Evolutionary conservation across 2,888 invertebrate genomes (phyloP), one percentile per base, ranked within the genome.

Genomic region (Tanypteryx hageni): DNA sequence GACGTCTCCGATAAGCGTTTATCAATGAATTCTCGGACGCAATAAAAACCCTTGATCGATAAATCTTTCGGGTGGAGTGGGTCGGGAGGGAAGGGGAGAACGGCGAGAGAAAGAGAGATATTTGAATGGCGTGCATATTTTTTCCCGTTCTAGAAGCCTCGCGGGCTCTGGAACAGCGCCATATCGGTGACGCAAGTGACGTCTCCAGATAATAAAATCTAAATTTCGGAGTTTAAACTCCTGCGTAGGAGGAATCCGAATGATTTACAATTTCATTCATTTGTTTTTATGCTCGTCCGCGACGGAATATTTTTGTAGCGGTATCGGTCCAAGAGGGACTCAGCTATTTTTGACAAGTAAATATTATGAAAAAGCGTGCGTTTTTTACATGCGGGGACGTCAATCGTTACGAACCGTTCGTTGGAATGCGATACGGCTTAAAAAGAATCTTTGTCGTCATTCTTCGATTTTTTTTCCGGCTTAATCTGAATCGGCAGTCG

Each of bases 111-210:
- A 10, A 27, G 76, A 68, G 76, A 10, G 14, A 76, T 22, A 68
- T n/a, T 44, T 22, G 76, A 27, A 76, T 76, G 22, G 27, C 76
- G 22, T 76, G 76, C 22, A 27, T 44, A 44, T 44, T 44, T 44
- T 44, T 44, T 44, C 44, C 44, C 3, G 1, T 5, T 5, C 5
- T 3, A 5, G 5, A 44, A 76, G 22, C 27, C 11, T 27, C 22
- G 22, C 27, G 22, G 76, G 22, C 13, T 76, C 22, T 76, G 76
- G 22, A 27, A 76, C 76, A 27, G 22, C 76, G 76, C 22, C 76
- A 27, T 76, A 76, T 76, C 76, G 22, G 76, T 76, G 76, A 76
- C 76, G 76, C 27, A 76, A 76, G 68, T 76, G 27, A 76, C 76
- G 76, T 76, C 76, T 76, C 76, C 22, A 22, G 44, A 44, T 44